Percentiles rank a stretch among this genome's conserved stretches.
Evolutionary conservation across 2,113 vertebrate species (phyloP).

Genomic region (Todiramphus saurophagus): DNA sequence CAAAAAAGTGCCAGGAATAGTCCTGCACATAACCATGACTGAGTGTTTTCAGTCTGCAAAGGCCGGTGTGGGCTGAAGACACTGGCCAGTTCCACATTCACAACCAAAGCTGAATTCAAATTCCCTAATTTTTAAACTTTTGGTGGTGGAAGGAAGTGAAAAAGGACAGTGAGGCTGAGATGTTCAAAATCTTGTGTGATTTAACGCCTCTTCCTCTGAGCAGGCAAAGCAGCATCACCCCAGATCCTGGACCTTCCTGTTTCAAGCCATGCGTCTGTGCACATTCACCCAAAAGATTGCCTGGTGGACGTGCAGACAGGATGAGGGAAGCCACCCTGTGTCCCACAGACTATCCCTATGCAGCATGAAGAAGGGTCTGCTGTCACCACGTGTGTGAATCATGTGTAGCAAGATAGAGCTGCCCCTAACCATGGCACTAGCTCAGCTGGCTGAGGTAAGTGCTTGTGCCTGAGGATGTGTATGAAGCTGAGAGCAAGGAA

Average conservation of each 20-base stretch:
- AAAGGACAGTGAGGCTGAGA: not conserved
- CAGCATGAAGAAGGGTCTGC: not conserved
- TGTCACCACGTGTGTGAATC: fast-evolving
- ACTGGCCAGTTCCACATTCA: not conserved
- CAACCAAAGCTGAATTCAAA: not conserved
- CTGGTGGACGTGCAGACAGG: not conserved
- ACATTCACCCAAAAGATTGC: not conserved
- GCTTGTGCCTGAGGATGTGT: not conserved
- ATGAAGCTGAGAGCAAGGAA: not conserved
- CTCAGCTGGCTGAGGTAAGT: not conserved
- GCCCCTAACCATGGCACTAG: fast-evolving
- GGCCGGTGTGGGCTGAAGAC: not conserved
- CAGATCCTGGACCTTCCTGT: not conserved
- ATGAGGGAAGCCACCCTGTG: not conserved
- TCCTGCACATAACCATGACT: not conserved
- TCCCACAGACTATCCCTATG: not conserved
- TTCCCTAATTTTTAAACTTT: not conserved
- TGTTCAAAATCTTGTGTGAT: not conserved
- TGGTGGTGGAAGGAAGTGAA: not conserved
- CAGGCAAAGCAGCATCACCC: not conserved
- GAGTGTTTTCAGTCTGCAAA: not conserved
- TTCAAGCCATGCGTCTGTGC: not conserved
- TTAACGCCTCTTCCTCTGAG: not conserved
- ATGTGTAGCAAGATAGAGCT: not conserved
- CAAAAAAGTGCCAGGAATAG: not conserved